Conservation (phyloP, 2,113 vertebrate genomes). For the Pteronura brasiliensis region DNA sequence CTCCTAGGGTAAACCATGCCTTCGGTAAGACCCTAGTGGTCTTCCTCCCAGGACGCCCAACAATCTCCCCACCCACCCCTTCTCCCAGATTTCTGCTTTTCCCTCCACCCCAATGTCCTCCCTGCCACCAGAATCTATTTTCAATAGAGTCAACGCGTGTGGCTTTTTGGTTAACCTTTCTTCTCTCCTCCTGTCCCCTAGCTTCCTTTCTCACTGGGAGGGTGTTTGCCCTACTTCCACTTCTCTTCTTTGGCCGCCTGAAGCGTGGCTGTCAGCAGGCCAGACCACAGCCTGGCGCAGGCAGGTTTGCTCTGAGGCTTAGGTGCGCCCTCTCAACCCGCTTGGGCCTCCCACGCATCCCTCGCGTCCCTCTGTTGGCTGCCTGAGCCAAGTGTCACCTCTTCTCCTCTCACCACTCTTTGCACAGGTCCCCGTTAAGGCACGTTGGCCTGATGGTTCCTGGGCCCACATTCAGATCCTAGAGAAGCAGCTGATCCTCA, state of each 20-base stretch:
- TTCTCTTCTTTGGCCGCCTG: not conserved
- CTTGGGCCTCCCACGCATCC: not conserved
- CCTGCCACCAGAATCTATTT: not conserved
- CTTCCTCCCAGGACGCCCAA: not conserved
- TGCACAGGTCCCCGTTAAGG: not conserved
- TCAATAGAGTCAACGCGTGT: not conserved
- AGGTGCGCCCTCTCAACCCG: accelerated
- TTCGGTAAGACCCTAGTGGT: not conserved
- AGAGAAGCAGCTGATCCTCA: not conserved
- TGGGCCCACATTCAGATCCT: not conserved
- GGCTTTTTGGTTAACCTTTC: no score
- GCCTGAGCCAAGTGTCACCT: not conserved
- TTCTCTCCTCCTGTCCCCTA: not conserved
- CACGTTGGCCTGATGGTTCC: not conserved
- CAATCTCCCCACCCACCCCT: not conserved
- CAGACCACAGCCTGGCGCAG: not conserved
- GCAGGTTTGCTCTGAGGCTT: not conserved
- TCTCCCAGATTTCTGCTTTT: not conserved
- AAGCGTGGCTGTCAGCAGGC: not conserved
- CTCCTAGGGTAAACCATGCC: not conserved
- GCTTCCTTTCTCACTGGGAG: not conserved
- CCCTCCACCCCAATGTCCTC: not conserved
- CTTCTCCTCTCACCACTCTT: not conserved
- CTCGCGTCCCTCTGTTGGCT: accelerated
- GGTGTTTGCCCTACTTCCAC: not conserved